Percentiles rank a stretch among this genome's conserved stretches.
phyloP scores from a whole-genome alignment of 2,888 invertebrate genomes.

The Acholoe squamosa region DNA sequence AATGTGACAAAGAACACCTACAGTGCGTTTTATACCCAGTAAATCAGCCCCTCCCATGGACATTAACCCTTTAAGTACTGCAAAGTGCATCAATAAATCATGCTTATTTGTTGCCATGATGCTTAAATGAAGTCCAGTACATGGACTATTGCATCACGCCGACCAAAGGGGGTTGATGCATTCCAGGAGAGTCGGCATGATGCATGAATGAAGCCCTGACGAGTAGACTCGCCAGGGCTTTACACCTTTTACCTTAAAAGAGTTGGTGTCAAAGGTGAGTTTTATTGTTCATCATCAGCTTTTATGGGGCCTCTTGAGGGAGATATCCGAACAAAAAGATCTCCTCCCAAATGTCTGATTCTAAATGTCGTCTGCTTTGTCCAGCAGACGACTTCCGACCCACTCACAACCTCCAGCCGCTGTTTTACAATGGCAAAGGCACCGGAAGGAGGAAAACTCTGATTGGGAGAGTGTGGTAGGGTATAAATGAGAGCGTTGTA shows the following conservation, averaged over 20 bases:
- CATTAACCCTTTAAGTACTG: too few relatives aligned
- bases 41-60: not conserved
- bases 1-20: conserved; percentile 30
- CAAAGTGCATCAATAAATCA: too few relatives aligned
- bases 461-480: not conserved
- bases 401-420: not conserved
- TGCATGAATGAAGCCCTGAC: too few relatives aligned
- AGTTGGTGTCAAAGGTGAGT: not conserved
- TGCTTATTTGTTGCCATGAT: too few relatives aligned
- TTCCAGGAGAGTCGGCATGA: too few relatives aligned
- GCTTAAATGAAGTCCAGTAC: too few relatives aligned
- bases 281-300: conserved; percentile 14
- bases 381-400: not conserved
- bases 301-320: not conserved
- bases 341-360: not conserved
- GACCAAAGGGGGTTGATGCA: too few relatives aligned
- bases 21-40: not conserved
- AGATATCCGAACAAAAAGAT: not conserved
- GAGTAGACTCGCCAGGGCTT: too few relatives aligned
- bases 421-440: too few relatives aligned
- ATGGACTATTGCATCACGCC: too few relatives aligned
- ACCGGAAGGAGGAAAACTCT: too few relatives aligned
- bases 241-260: too few relatives aligned
- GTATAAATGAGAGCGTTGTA: not conserved
- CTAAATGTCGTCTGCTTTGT: not conserved